Evolutionary conservation across 2,113 vertebrate genomes (phyloP), one percentile per base, ranked within the genome.

Genomic region (Chunga burmeisteri): DNA sequence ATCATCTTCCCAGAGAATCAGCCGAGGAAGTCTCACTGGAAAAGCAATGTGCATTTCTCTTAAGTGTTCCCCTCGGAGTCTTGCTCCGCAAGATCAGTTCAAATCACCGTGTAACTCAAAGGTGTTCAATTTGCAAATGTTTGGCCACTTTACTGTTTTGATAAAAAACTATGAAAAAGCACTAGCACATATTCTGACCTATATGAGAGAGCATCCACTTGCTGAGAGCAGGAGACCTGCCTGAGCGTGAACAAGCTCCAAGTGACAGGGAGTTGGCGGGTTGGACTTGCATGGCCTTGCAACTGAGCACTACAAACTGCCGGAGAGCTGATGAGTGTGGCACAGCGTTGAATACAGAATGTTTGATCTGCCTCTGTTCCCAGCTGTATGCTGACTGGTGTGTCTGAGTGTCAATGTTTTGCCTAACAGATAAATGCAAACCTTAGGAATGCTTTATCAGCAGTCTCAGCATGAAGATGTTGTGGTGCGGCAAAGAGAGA

Each of bases 281-380:
- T 2, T 81, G 77, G 75, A 19, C n/a, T 38, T 34, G 59, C 34
- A 12, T 0, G 0, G 67, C 61, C 68, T 42, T 34, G 55, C 1
- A 2, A 25, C 47, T 27, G 59, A 74, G 47, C 17, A 7, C 59
- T 42, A 50, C 34, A 40, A 30, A 16, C 50, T 81, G 59, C 72
- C 71, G 73, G 77, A 22, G 32, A 78, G n/a, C 59, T 38, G 46
- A n/a, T 66, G 65, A 1, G 1, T 18, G 13, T 58, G 63, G 78
- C 63, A 46, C 42, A 34, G 61, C 61, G 11, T 1, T 38, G 84
- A 47, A 18, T 0, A 0, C 63, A 50, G 71, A 42, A 34, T 49
- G 59, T 55, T 22, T 92, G 56, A 79, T 49, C 29, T 8, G 4
- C 67, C 19, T 63, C 70, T 89, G 47, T 30, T 90, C 74, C 62